Base-by-base conservation (phyloP, 2,113 vertebrate species). In the Cyprinodon brontotheroides region DNA sequence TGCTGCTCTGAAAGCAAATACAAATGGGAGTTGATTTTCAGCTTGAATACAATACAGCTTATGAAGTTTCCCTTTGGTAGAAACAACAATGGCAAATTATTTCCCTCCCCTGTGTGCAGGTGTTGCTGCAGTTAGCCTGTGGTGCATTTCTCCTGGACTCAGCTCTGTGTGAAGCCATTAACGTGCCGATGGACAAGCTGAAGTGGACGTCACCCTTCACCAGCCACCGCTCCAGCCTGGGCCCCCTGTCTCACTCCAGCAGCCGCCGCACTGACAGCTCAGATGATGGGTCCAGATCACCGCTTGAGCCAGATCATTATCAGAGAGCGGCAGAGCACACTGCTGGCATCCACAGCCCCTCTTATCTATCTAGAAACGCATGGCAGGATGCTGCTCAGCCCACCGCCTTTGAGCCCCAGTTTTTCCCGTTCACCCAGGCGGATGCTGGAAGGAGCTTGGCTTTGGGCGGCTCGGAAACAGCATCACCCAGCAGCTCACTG, bases 161-260 rank as follows among this genome's bases (percentile, higher is more conserved):
- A 0, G 94, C 95, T 63, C 95, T 99, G 87, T 98, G 95, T 0
- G 74, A 95, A 0, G 94, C 96, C 41, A 84, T 95, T 57, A 94
- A 74, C 8, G 96, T 99, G 79, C 97, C 97, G 79, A 95, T 98
- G 95, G 96, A 98, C 87, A 98, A 98, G 86, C 94, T 99, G 14
- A 97, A 96, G 91, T 96, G 98, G 97, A 97, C 96, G 0, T 99
- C 98, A 0, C 98, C 97, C 0, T 99, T 99, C 5, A 48, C 86
- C 84, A 95, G 95, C 87, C 98, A 98, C 89, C 96, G 97, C 66
- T 80, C 88, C 76, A 94, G 95, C 47, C 89, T 95, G 70, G 89
- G 94, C 5, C 89, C 95, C 86, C 85, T 85, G 57, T 95, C 94
- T 7, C 86, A 93, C 3, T 92, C 74, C 60, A 74, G 80, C 86